These are phyloP conservation scores for Bubo blakistoni DNA, from an alignment of 2,113 vertebrate genomes.

Conservation along the genomic window DNA sequence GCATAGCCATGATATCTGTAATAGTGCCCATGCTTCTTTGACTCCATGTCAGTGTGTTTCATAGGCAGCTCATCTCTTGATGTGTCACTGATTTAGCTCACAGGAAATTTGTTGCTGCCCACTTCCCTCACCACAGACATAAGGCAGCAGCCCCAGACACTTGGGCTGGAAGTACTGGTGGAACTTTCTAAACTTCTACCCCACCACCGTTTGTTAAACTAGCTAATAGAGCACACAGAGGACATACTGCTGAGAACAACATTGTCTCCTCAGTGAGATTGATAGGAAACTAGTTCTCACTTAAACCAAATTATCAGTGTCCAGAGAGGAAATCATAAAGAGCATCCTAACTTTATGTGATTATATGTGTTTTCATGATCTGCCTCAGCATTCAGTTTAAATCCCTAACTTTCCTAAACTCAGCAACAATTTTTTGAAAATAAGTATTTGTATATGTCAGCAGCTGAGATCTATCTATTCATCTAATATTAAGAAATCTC, in stretches of 20 bases:
- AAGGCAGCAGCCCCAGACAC: background rate
- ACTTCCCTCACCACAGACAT: background rate
- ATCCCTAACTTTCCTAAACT: background rate
- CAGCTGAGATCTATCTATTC: background rate
- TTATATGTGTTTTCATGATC: background rate
- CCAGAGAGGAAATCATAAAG: background rate
- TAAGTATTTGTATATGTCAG: background rate
- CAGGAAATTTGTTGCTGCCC: background rate
- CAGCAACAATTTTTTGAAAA: background rate
- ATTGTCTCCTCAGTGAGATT: background rate
- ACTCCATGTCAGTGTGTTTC: fast-evolving
- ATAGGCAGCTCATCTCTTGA: background rate
- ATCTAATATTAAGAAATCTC: background rate
- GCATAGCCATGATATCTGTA: background rate
- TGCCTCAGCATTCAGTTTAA: background rate
- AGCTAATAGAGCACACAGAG: background rate
- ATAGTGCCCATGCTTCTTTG: background rate
- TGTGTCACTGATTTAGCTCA: background rate
- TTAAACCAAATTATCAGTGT: background rate
- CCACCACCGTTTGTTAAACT: background rate
- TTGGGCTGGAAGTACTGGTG: background rate
- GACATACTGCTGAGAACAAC: background rate
- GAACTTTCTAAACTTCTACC: background rate
- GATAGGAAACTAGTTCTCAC: background rate
- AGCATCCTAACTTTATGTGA: background rate